Evolutionary conservation across 2,113 vertebrate genomes (phyloP).

Genomic region (Antidorcas marsupialis): DNA sequence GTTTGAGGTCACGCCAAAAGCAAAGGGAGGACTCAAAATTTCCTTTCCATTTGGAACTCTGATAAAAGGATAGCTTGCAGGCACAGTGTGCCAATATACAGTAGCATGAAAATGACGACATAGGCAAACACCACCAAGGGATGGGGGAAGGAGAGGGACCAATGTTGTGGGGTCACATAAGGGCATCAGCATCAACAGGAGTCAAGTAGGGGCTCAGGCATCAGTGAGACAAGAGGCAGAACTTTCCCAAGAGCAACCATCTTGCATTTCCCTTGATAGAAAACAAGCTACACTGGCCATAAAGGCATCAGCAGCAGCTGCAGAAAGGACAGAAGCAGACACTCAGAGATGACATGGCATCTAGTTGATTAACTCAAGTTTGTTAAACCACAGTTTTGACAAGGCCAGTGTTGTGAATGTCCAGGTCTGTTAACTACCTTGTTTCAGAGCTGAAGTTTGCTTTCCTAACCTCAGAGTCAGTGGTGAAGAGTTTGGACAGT

Average conservation of each 20-base stretch:
- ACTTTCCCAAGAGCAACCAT: not conserved
- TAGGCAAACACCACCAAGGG: not conserved
- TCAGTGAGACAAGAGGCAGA: not conserved
- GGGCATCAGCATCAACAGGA: not conserved
- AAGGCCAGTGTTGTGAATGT: not conserved
- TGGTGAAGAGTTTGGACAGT: not conserved
- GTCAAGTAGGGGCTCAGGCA: not conserved
- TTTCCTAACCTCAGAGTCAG: not conserved
- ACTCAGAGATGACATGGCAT: not conserved
- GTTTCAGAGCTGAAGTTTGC: not conserved
- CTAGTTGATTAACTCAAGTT: not conserved
- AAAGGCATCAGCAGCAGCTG: not conserved
- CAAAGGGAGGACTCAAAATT: not conserved
- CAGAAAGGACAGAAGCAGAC: not conserved
- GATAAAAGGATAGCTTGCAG: not conserved
- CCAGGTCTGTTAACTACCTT: not conserved
- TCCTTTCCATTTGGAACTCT: not conserved
- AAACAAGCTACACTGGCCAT: not conserved
- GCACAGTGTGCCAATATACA: fast-evolving
- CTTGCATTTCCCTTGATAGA: not conserved
- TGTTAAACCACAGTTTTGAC: not conserved
- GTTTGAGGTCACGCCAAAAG: not conserved
- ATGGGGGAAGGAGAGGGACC: not conserved
- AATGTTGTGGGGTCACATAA: not conserved
- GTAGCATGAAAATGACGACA: not conserved